Base-by-base conservation (phyloP, 2,113 vertebrate species). In the Pomatostomus ruficeps region DNA sequence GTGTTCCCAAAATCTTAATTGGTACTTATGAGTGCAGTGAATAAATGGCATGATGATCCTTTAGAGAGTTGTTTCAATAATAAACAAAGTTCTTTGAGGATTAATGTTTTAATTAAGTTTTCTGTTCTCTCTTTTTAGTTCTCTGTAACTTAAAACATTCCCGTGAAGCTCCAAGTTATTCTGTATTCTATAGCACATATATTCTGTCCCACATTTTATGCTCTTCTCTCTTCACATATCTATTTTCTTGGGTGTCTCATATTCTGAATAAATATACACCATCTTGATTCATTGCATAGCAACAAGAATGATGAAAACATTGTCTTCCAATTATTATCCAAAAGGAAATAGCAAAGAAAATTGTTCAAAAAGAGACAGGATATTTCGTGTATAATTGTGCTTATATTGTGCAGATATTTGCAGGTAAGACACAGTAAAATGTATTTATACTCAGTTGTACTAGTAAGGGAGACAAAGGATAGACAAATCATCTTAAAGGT, bases 31-130 rank as follows among this genome's bases (percentile, higher is more conserved):
- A 94, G 43, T 72, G 9, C 9, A 87, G 51, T 74, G 87, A 62
- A 89, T 49, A 51, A 24, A 58, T n/a, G 38, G 11, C 63, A 29
- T 63, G 36, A 51, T 75, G n/a, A 76, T 59, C 14, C 49, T 31
- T 80, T 35, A 92, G 55, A 57, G 65, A 46, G 43, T 90, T 79
- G 88, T 65, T 12, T 51, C 40, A 85, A 42, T 11, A 66, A 66
- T 23, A 79, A 77, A 80, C 35, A 81, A 88, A 72, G 42, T 75
- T 82, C 77, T 85, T 61, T 55, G 45, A 62, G 45, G 57, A 75
- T 94, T 93, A 42, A 87, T 92, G 61, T 79, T 89, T 91, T 61
- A 76, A 72, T 91, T 89, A 83, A 46, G 5, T 57, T 91, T 95
- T 95, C 42, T 68, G 17, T 76, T 89, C 36, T 73, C 84, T 88